A percentile compares a stretch with the other conserved stretches of the same genome.
Evolutionary conservation across 2,888 invertebrate genomes (phyloP).

Genomic region (Hetaerina titia): DNA sequence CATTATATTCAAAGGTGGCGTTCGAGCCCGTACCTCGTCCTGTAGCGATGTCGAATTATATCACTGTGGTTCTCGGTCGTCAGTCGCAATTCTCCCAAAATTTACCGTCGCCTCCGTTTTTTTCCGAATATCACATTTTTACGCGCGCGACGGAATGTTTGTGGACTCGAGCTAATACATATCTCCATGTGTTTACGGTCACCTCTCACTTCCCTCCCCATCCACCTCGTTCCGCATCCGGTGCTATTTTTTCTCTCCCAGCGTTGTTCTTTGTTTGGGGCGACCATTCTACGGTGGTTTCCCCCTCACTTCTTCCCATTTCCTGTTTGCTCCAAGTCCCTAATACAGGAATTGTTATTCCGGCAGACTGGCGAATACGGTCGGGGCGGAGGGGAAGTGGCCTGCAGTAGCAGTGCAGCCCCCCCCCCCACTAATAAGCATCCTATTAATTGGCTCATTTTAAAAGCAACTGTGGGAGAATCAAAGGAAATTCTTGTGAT

Average conservation of each 20-base stretch:
- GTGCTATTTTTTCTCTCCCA: not conserved
- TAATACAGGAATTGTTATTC: slow-evolving; percentile 15
- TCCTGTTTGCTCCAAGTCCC: not conserved
- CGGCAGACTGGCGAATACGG: not conserved
- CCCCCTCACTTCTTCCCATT: not conserved
- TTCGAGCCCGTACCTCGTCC: too few species aligned
- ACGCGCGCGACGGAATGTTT: not conserved
- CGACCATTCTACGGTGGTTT: not conserved
- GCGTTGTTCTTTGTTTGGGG: not conserved
- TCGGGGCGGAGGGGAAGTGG: not conserved
- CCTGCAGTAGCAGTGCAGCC: not conserved
- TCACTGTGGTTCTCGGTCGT: not conserved
- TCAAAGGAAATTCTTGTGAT: too few species aligned
- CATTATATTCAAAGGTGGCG: too few species aligned
- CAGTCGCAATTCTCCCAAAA: not conserved
- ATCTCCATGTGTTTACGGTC: not conserved
- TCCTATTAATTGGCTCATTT: too few species aligned
- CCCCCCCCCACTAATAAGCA: not conserved
- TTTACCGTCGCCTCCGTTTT: not conserved
- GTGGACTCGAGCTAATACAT: not conserved
- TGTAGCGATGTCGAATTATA: not conserved
- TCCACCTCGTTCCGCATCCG: not conserved
- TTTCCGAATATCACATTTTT: not conserved
- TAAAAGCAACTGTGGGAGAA: too few species aligned
- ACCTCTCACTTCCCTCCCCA: not conserved